phyloP scores from a whole-genome alignment of 2,797 vertebrate genomes.

The Melanotaenia maccullochi region DNA sequence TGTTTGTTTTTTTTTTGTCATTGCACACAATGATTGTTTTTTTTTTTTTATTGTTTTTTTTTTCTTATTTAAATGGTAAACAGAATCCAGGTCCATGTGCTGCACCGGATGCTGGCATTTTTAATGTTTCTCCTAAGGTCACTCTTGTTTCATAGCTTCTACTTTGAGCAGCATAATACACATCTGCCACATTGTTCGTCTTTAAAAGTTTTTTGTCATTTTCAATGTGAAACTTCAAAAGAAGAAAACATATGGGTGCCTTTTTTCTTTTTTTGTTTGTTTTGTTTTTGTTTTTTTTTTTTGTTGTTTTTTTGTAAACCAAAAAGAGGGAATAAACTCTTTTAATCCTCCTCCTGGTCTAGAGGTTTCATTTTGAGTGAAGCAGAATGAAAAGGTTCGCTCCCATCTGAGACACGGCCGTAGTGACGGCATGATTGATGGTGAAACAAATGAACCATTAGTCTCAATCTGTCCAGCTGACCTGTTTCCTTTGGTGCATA shows the following conservation, averaged over 20 bases:
- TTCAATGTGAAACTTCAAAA: constrained; percentile 62
- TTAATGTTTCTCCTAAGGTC: not conserved
- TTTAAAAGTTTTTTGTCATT: constrained; percentile 50
- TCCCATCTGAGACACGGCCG: not conserved
- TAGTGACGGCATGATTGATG: not conserved
- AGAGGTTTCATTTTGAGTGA: constrained; percentile 9
- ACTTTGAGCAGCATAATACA: constrained; percentile 13
- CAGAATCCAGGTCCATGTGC: not conserved
- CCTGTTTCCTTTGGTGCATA: constrained; percentile 51
- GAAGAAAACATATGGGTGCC: constrained; percentile 86
- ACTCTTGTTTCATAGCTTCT: not conserved
- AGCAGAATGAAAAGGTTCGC: not conserved
- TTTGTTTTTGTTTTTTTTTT: constrained; percentile 64
- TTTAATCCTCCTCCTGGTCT: constrained; percentile 48
- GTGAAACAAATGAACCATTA: constrained; percentile 15
- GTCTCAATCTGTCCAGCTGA: constrained; percentile 41
- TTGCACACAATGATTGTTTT: not conserved
- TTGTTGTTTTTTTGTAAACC: constrained; percentile 94
- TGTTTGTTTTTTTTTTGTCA: not conserved
- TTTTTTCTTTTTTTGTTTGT: constrained; percentile 73
- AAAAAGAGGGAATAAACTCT: constrained; percentile 82
- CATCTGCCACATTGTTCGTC: constrained; percentile 7
- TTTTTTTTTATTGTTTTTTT: not conserved
- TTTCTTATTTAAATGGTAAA: not conserved
- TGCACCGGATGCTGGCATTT: not conserved